phyloP scores from a whole-genome alignment of 1,140 invertebrate genomes.

The Ostrea denselamellosa region DNA sequence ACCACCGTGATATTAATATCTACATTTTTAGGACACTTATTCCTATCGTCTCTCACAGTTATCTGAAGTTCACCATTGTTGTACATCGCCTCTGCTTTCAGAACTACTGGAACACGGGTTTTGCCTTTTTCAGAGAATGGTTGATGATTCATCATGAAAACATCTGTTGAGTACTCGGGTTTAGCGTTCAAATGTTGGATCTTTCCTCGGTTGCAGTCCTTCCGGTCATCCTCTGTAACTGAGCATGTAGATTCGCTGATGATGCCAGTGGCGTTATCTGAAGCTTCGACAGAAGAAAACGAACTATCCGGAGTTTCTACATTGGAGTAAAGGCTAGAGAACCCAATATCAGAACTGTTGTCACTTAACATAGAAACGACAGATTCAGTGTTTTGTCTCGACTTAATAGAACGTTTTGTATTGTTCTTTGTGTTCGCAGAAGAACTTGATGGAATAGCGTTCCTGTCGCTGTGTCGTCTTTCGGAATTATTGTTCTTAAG shows the following conservation, averaged over 20 bases:
- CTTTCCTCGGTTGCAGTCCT: not conserved
- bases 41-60: constrained; percentile 19
- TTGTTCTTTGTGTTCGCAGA: not conserved
- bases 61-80: constrained; percentile 34
- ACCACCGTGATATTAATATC: constrained; percentile 34
- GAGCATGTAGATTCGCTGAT: not conserved
- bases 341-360: not conserved
- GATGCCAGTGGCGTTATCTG: not conserved
- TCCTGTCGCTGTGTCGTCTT: not conserved
- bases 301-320: not conserved
- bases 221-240: not conserved
- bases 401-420: not conserved
- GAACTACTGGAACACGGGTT: constrained; percentile 28
- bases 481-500: not conserved
- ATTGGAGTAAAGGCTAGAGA: not conserved
- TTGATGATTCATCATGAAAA: not conserved
- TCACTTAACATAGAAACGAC: not conserved
- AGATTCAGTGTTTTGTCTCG: not conserved
- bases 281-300: not conserved
- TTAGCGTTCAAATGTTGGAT: not conserved
- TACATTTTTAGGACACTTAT: not conserved
- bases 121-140: not conserved
- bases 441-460: not conserved
- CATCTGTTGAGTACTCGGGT: not conserved
- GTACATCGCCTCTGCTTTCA: constrained; percentile 43